Evolutionary conservation across 1,140 invertebrate species (phyloP).

Genomic region (Chironomus tepperi): DNA sequence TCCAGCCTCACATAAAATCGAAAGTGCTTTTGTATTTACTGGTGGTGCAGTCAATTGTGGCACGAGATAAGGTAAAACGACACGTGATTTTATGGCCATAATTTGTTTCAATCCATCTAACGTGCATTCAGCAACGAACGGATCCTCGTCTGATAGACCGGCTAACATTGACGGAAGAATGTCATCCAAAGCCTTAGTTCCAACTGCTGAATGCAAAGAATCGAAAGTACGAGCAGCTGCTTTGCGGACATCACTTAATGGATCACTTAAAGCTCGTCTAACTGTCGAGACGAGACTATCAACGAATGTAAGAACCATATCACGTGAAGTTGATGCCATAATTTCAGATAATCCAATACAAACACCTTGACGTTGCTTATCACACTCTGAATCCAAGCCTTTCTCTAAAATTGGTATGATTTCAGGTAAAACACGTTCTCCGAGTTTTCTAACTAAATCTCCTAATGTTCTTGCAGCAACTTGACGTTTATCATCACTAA

Average conservation of each 20-base stretch:
- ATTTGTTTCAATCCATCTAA: conserved; percentile 92
- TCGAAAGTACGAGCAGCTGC: conserved; percentile 97
- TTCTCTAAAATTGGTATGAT: conserved; percentile 96
- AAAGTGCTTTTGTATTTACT: conserved; percentile 88
- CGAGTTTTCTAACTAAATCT: conserved; percentile 94
- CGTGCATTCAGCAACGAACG: conserved; percentile 67
- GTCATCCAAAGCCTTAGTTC: conserved; percentile 91
- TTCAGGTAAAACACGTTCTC: conserved; percentile 93
- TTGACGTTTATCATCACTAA: conserved; percentile 91
- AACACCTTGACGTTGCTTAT: conserved; percentile 94
- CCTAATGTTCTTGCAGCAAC: conserved; percentile 93
- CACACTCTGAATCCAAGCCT: conserved; percentile 79
- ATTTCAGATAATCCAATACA: conserved; percentile 98
- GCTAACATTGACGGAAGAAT: conserved; percentile 87
- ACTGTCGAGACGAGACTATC: conserved; percentile 97
- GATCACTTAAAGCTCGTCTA: conserved; percentile 85
- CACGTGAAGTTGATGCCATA: conserved; percentile 89
- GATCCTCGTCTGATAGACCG: conserved; percentile 69
- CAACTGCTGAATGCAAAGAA: conserved; percentile 88
- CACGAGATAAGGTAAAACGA: conserved; percentile 90
- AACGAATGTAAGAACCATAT: conserved; percentile 89
- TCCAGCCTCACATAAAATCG: conserved; percentile 87
- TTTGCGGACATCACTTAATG: conserved; percentile 80
- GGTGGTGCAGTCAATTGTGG: conserved; percentile 83
- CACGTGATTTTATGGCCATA: conserved; percentile 92